Evolutionary conservation across 2,113 vertebrate genomes (phyloP).

Genomic region (Crotophaga sulcirostris): DNA sequence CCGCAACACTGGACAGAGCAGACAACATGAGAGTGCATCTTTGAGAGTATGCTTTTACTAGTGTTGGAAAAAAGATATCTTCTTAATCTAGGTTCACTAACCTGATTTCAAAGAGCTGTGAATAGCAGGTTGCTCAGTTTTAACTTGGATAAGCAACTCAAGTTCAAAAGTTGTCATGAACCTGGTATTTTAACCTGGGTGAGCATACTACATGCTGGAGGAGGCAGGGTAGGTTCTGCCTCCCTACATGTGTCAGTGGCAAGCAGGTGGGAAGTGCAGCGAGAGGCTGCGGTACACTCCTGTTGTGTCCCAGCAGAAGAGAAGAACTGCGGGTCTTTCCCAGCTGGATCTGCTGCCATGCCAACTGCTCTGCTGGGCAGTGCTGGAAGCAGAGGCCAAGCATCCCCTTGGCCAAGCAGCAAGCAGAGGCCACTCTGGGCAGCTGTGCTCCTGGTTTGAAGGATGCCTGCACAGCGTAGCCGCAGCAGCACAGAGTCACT

Average conservation of each 20-base stretch:
- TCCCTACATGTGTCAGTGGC: neutral
- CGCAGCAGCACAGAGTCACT: neutral
- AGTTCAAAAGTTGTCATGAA: neutral
- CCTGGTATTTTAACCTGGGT: neutral
- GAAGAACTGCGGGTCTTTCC: neutral
- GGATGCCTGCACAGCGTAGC: rapidly evolving
- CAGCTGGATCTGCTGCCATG: neutral
- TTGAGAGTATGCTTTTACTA: neutral
- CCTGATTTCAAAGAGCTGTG: neutral
- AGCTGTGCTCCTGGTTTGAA: neutral
- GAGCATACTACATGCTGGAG: rapidly evolving
- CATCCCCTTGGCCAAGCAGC: rapidly evolving
- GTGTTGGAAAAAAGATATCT: neutral
- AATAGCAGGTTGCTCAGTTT: neutral
- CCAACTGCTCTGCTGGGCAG: rapidly evolving
- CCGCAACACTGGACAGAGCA: neutral
- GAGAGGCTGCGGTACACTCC: neutral
- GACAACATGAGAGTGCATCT: neutral
- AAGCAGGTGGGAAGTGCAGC: rapidly evolving
- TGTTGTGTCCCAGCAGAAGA: rapidly evolving
- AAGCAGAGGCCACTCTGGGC: neutral
- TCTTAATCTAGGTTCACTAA: neutral
- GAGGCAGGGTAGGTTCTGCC: neutral
- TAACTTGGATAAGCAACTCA: neutral
- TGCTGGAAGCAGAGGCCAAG: neutral